phyloP scores from a whole-genome alignment of 2,888 invertebrate species.

The Ornithoptera priamus region DNA sequence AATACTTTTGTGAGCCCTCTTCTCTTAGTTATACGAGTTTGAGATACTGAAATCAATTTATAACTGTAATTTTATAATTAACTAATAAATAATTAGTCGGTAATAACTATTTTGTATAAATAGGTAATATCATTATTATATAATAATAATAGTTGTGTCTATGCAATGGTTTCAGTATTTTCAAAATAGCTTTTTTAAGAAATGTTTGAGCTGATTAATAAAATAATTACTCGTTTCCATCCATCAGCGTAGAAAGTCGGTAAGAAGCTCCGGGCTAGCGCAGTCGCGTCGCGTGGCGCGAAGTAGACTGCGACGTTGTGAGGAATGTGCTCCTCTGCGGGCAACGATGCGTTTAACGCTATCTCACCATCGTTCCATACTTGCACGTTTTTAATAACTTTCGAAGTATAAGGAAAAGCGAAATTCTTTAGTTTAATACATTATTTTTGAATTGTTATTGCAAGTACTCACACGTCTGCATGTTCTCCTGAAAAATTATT shows the following conservation, averaged over 20 bases:
- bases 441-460: slow-evolving; percentile 1
- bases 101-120: too few relatives aligned
- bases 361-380: slow-evolving; percentile 26
- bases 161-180: not conserved
- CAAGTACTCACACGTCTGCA: not conserved
- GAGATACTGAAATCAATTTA: too few relatives aligned
- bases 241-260: slow-evolving; percentile 78
- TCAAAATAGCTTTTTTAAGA: slow-evolving; percentile 39
- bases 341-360: slow-evolving; percentile 41
- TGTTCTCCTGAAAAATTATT: not conserved
- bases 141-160: not conserved
- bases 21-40: too few relatives aligned
- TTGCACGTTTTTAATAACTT: slow-evolving; percentile 22
- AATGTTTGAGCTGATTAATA: slow-evolving; percentile 78
- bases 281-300: slow-evolving; percentile 55
- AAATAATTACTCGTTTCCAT: slow-evolving; percentile 76
- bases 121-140: too few relatives aligned
- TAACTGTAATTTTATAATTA: too few relatives aligned
- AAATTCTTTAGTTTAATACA: slow-evolving; percentile 9
- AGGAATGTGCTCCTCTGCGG: slow-evolving; percentile 52
- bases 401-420: slow-evolving; percentile 21
- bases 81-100: too few relatives aligned
- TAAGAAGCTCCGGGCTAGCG: slow-evolving; percentile 58
- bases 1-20: too few relatives aligned
- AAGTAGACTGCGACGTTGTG: slow-evolving; percentile 71